Evolutionary conservation across 2,797 vertebrate species (phyloP).

Genomic region (Callimico goeldii): DNA sequence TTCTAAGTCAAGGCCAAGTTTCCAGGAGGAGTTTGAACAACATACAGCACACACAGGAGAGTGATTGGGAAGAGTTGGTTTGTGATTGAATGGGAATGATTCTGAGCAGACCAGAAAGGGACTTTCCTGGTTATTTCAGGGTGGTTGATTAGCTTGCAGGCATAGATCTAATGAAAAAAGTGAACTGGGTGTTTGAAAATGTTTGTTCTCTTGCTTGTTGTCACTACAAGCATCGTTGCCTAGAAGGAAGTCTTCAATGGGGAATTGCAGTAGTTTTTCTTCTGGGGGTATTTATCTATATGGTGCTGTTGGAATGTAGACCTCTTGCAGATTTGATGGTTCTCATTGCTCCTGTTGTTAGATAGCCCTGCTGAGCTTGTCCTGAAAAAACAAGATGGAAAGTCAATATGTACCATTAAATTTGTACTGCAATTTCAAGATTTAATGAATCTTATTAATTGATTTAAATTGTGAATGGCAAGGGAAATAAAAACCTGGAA

Average conservation of each 20-base stretch:
- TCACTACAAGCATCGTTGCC: not conserved
- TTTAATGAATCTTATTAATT: not conserved
- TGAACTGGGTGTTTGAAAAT: not conserved
- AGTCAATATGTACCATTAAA: not conserved
- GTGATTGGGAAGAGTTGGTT: not conserved
- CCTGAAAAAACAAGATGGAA: not conserved
- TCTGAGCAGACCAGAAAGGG: accelerated
- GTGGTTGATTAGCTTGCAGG: not conserved
- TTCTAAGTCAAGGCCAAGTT: not conserved
- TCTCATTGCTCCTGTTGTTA: not conserved
- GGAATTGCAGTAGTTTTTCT: not conserved
- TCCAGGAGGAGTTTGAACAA: not conserved
- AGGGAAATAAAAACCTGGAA: not conserved
- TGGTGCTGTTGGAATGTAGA: not conserved
- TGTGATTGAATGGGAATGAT: not conserved
- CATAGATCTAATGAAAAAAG: not conserved
- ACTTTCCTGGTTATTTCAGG: accelerated
- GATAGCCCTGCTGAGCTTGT: not conserved
- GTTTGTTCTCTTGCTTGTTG: not conserved
- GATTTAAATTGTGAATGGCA: not conserved
- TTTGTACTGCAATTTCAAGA: not conserved
- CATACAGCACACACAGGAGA: not conserved
- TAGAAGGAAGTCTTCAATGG: not conserved
- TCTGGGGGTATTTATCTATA: not conserved
- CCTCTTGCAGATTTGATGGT: not conserved